Evolutionary conservation across 1,140 invertebrate species (phyloP), one percentile per base, ranked within the genome.

Genomic region (Choristoneura fumiferana): DNA sequence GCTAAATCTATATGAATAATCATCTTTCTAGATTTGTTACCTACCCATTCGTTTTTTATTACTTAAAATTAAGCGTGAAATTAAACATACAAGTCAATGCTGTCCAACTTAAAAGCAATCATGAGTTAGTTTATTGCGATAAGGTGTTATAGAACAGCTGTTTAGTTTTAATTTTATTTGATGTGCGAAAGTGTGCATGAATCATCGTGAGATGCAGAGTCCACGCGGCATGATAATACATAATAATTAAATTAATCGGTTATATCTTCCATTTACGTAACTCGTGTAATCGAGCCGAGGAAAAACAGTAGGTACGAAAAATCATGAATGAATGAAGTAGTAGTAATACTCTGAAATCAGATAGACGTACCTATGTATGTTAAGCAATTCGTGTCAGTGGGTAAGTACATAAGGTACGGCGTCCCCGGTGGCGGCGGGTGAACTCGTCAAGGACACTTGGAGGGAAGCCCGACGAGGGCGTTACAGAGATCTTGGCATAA

Each of bases 381-480:
- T 68, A 76, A 73, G 73, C 71, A 75, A 72, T 74, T 71, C 67
- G 69, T 69, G 68, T 73, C 76, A 76, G 57, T 78, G 67, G 70
- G 65, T 69, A 73, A 73, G 75, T 79, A 71, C 63, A 72, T 74
- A 75, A 71, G 71, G 76, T 72, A 62, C 67, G 69, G 63, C 65
- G 68, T 70, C 69, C 70, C 70, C 71, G 66, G 71, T 69, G 22
- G 22, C 22, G 43, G 43, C 52, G 72, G 73, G 64, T 79, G 80
- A 78, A 71, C 75, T 57, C 65, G 64, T 73, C 75, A 82, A 82
- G 78, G 77, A 76, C 80, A 81, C 57, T 69, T 52, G 58, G 72
- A 71, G 73, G 70, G 68, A 79, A 81, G 35, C 70, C 74, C 67
- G 60, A 67, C 67, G 67, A 72, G 71, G 73, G 65, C 62, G 63